Evolutionary conservation across 2,888 invertebrate species (phyloP), one percentile per base, ranked within the genome.

Genomic region (Sisyra terminalis): DNA sequence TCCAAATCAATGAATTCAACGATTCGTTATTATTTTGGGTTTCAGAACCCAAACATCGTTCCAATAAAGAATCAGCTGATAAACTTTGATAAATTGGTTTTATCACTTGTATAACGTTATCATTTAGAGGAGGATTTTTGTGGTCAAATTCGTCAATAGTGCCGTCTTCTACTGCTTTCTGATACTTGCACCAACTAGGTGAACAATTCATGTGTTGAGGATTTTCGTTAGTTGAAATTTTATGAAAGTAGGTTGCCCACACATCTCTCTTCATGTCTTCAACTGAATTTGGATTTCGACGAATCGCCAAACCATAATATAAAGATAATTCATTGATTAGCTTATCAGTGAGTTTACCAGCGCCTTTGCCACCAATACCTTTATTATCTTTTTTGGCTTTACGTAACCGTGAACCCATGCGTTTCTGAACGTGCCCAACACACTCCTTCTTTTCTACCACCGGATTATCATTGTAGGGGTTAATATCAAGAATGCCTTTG

Each of bases 141-240:
- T 39, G 39, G 2, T 3, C 2, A 39, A 39, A 39, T 13, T 24
- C 38, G 2, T 38, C 16, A 3, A 39, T 5, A 3, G 29, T 39
- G 2, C 29, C 5, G n/a, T 34, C 42, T 39, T 44, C 41, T 44
- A 34, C 40, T 39, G 44, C 46, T 14, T 35, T 24, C 29, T 44
- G 46, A 37, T 40, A 44, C 38, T 45, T 31, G 30, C 50, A 49
- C 46, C 50, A 51, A 13, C 46, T 47, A 9, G 17, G 35, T 29
- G 51, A 53, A 44, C 53, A 54, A 36, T 51, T 49, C 10, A 48
- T 42, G 46, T 57, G 54, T 45, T 55, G 50, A 11, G 53, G 53
- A 39, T 54, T 51, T 38, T 54, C 47, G 46, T 56, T 49, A 5
- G 54, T 56, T 24, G 55, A 54, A 36, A n/a, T n/a, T n/a, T n/a